Evolutionary conservation across 2,113 vertebrate genomes (phyloP), one percentile per base, ranked within the genome.

Genomic region (Hipposideros armiger): DNA sequence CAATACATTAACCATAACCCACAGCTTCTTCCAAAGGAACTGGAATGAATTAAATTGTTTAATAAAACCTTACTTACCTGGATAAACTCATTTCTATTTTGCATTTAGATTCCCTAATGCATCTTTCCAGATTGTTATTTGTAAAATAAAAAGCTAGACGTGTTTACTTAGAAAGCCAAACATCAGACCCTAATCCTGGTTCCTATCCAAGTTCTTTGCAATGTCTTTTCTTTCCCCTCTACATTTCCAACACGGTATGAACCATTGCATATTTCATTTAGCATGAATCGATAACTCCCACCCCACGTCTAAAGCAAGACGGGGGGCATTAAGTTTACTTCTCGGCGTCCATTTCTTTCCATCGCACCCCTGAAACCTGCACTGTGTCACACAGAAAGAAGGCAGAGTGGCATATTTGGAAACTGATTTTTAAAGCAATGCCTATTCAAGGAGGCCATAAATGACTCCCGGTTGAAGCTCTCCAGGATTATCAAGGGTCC

Each of bases 21-120:
- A 95, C 87, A 96, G 97, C 97, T 98, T 98, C 98, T 98, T 98
- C 98, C 98, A 98, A 98, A 98, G 97, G 98, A 98, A 97, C 98
- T 98, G 98, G 98, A 98, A 98, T 98, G 97, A 98, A 99, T 99
- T 98, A 99, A 98, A 98, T 98, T 98, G 98, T 98, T 98, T 99
- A 98, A 99, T 98, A 98, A 98, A 98, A 98, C 66, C 93, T 98
- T 97, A 97, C 97, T 98, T 99, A 99, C 98, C 98, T 99, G 98
- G 97, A 98, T 98, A 98, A 98, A 98, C 95, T 99, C 90, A 98
- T 98, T 98, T 98, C 97, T 98, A 99, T 82, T 98, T 98, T 98
- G 96, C 95, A 98, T 98, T 98, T 97, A 95, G 73, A 72, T 97
- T 97, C 95, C 92, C 73, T 97, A 97, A 97, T 98, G 95, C 95